Evolutionary conservation across 2,113 vertebrate genomes (phyloP), one percentile per base, ranked within the genome.

Genomic region (Oxyura jamaicensis): DNA sequence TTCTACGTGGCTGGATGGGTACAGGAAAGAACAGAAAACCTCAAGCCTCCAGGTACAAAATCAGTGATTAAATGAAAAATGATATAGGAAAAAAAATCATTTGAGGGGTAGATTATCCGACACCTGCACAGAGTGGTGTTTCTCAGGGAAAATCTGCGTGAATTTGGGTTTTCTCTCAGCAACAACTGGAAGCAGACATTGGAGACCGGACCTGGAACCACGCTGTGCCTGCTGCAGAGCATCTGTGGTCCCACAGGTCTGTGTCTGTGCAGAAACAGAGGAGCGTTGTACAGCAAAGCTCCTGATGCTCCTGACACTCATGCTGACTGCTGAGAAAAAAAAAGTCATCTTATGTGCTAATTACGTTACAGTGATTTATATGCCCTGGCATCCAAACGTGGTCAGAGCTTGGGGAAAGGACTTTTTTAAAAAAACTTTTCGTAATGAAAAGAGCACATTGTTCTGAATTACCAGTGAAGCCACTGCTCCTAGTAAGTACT

Each of bases 201-300:
- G 25, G 36, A 65, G 67, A 20, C n/a, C 20, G 48, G n/a, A 29
- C 21, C 55, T 59, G 72, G 52, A 12, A 10, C 8, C 44, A 8
- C 15, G 29, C 22, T 2, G 23, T 0, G 23, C 44, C 78, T 25
- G 44, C 46, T 44, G 71, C 71, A 39, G 55, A 42, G 56, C 85
- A 46, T 4, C 39, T 1, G 11, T 4, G 50, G 23, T 12, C 62
- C 62, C 5, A 2, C n/a, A 1, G 12, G 29, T 8, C 29, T 6
- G 11, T 13, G 66, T 46, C 36, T 9, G 6, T 19, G 36, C 69
- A 46, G 59, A 28, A 59, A 26, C 62, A 10, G 26, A 72, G 76
- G 13, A 33, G 11, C 31, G 2, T 2, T 8, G 56, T 81, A 31
- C 83, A 56, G 83, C 78, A 80, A 10, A 60, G 62, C 83, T 76